phyloP scores from a whole-genome alignment of 2,113 vertebrate species.

The Girardinichthys multiradiatus region DNA sequence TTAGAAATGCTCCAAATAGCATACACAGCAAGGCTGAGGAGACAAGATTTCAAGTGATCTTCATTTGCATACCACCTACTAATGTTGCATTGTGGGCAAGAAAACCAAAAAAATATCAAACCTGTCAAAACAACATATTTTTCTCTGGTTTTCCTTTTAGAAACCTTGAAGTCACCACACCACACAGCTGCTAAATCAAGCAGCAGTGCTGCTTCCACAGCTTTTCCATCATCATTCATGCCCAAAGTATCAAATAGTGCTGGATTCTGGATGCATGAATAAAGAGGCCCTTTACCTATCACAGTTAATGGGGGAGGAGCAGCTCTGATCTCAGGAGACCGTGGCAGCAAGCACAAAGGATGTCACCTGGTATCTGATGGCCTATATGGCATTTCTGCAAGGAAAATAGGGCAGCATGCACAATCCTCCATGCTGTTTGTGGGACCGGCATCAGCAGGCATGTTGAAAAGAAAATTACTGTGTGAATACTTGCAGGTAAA shows the following conservation, averaged over 20 bases:
- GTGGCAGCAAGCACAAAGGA: slow-evolving; percentile 41
- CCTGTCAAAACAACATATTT: background rate
- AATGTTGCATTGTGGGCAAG: background rate
- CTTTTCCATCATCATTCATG: slow-evolving; percentile 11
- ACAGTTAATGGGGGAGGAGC: slow-evolving; percentile 2
- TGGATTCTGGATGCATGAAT: background rate
- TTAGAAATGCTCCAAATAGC: slow-evolving; percentile 35
- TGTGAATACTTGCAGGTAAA: slow-evolving; percentile 38
- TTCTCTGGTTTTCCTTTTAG: background rate
- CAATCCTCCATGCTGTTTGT: slow-evolving; percentile 40
- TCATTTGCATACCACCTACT: background rate
- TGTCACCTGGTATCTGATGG: slow-evolving; percentile 54
- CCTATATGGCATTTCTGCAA: slow-evolving; percentile 61
- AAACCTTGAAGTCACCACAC: background rate
- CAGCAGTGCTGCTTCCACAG: background rate
- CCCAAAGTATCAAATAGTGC: background rate
- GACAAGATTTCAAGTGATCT: slow-evolving; percentile 11
- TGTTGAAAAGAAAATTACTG: slow-evolving; percentile 42
- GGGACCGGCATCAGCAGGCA: slow-evolving; percentile 37
- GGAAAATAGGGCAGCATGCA: slow-evolving; percentile 66
- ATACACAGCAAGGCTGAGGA: slow-evolving; percentile 14
- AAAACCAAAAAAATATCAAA: slow-evolving; percentile 18
- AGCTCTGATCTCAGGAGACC: slow-evolving; percentile 48
- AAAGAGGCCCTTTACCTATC: slow-evolving; percentile 25
- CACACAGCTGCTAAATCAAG: background rate